These are phyloP conservation scores for Tenthredo mesomela DNA, from an alignment of 2,888 invertebrate species.

Conservation along the genomic window DNA sequence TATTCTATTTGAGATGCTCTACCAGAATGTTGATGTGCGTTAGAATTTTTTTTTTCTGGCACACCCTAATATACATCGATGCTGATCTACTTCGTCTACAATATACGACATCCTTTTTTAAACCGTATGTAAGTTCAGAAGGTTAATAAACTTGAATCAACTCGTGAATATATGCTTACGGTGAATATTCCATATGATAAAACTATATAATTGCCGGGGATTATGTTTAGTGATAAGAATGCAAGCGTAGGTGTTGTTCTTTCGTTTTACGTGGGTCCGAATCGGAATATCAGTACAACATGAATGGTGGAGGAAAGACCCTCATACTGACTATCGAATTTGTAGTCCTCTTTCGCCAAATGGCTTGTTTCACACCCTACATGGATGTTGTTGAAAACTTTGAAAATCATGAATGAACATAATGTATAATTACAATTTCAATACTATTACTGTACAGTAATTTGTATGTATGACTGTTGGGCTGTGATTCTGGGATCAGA, in stretches of 20 bases:
- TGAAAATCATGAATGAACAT: background rate
- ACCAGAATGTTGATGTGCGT: too few species aligned
- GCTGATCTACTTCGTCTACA: background rate
- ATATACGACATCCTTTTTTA: background rate
- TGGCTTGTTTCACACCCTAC: background rate
- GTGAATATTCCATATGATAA: background rate
- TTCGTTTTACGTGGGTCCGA: background rate
- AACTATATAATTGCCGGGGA: background rate
- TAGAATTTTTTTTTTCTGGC: too few species aligned
- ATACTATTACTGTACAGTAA: background rate
- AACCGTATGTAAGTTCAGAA: background rate
- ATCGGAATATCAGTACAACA: background rate
- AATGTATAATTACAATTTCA: background rate
- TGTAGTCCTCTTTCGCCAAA: background rate
- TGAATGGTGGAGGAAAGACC: background rate
- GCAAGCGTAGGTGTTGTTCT: background rate
- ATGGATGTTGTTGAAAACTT: background rate
- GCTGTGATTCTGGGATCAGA: background rate
- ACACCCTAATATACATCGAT: too few species aligned
- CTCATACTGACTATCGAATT: background rate
- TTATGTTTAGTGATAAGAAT: background rate
- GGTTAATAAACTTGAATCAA: constrained; percentile 15
- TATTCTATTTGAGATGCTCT: too few species aligned
- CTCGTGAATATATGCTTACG: background rate
- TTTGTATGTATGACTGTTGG: background rate